Percentiles rank a stretch among this genome's conserved stretches.
Conservation (phyloP, 2,888 invertebrate genomes). For the Drosophila leonis region DNA sequence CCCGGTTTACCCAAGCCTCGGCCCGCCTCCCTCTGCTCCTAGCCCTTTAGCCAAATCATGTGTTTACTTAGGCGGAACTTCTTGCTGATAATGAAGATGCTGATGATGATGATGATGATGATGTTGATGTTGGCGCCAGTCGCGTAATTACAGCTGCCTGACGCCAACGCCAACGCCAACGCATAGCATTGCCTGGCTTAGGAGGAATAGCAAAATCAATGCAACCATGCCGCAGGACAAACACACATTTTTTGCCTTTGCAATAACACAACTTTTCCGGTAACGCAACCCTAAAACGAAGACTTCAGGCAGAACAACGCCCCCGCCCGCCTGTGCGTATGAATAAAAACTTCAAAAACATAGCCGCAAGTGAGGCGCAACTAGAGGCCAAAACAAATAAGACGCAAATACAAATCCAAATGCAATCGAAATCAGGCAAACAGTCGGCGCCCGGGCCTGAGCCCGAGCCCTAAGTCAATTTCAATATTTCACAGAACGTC, state of each 20-base stretch:
- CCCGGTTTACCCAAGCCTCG: neutral
- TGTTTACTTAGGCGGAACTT: conserved; percentile 79
- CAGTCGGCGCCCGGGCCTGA: conserved; percentile 39
- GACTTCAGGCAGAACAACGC: conserved; percentile 9
- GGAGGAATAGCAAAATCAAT: conserved; percentile 56
- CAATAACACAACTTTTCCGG: conserved; percentile 42
- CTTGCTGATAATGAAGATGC: conserved; percentile 33
- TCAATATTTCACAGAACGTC: conserved; percentile 39
- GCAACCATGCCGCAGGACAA: conserved; percentile 44
- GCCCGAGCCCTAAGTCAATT: conserved; percentile 67
- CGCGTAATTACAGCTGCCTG: conserved; percentile 52
- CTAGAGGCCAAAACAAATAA: conserved; percentile 61
- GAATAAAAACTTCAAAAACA: conserved; percentile 65
- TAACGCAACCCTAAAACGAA: conserved; percentile 22
- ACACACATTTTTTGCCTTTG: conserved; percentile 35
- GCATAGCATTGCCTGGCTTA: conserved; percentile 14
- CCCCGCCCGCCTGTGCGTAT: neutral
- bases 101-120: conserved; percentile 20
- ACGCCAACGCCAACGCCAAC: conserved; percentile 38
- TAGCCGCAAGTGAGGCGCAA: conserved; percentile 69
- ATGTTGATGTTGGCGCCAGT: conserved; percentile 35
- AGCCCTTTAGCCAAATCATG: conserved; percentile 62
- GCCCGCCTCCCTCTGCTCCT: neutral
- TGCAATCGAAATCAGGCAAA: conserved; percentile 68
- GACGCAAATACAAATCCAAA: conserved; percentile 53